phyloP scores from a whole-genome alignment of 2,797 vertebrate genomes.

The Zenarchopterus dispar region DNA sequence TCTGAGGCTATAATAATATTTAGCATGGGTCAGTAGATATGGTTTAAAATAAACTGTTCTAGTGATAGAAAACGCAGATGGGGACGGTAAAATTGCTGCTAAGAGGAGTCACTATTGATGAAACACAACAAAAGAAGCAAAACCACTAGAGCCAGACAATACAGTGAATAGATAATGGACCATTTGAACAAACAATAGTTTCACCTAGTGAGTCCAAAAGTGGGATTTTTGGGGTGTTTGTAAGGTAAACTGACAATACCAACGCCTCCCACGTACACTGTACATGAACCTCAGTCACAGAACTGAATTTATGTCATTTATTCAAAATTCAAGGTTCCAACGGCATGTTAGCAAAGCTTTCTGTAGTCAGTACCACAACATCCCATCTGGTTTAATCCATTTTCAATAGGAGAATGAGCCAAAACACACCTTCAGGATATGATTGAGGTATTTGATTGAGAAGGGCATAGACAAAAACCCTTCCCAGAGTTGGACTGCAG shows the following conservation, averaged over 20 bases:
- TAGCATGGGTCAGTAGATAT: too few relatives aligned
- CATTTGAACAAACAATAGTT: too few relatives aligned
- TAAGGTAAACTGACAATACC: too few relatives aligned
- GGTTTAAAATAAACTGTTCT: too few relatives aligned
- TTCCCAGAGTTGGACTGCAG: neutral
- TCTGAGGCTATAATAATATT: too few relatives aligned
- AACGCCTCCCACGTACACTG: too few relatives aligned
- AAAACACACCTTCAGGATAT: slow-evolving; percentile 1
- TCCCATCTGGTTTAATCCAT: neutral
- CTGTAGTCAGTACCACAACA: neutral
- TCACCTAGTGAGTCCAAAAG: too few relatives aligned
- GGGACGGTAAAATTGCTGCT: neutral
- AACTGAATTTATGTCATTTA: neutral
- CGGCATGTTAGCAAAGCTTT: neutral
- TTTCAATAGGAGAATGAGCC: neutral
- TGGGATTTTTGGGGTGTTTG: neutral
- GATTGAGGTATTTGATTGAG: too few relatives aligned
- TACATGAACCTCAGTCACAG: too few relatives aligned
- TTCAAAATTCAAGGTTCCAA: neutral
- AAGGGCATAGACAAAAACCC: too few relatives aligned
- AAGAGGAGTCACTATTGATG: neutral
- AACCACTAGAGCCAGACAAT: neutral
- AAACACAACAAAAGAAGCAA: neutral
- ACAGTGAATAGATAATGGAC: neutral
- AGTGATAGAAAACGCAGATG: too few relatives aligned